These are phyloP conservation scores for Actias luna DNA, from an alignment of 2,888 invertebrate species.

Conservation along the genomic window DNA sequence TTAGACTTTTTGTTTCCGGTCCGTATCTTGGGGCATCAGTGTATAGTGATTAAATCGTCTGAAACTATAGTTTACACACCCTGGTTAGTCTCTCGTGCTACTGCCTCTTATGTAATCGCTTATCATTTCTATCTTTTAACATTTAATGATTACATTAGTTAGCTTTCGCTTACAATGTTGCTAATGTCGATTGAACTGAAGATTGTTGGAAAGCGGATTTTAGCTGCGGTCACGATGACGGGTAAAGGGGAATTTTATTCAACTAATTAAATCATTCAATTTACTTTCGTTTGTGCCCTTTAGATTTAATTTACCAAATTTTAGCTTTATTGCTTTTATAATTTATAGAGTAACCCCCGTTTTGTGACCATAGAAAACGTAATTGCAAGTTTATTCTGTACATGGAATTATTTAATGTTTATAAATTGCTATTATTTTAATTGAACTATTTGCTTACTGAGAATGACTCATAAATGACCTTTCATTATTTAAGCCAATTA, in stretches of 20 bases:
- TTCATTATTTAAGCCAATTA: conserved; percentile 41
- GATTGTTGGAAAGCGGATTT: conserved; percentile 11
- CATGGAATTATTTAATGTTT: too few relatives aligned
- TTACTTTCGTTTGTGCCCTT: background rate
- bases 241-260: background rate
- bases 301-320: too few relatives aligned
- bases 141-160: conserved; percentile 8
- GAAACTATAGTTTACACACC: conserved; percentile 43
- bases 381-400: too few relatives aligned
- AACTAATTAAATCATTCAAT: background rate
- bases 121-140: conserved; percentile 1
- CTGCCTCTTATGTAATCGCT: conserved; percentile 10
- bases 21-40: conserved; percentile 39
- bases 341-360: too few relatives aligned
- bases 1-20: conserved; percentile 39
- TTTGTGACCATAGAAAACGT: too few relatives aligned
- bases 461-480: conserved; percentile 23
- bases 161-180: conserved; percentile 5
- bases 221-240: conserved; percentile 5
- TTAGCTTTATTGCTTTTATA: too few relatives aligned
- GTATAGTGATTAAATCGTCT: conserved; percentile 39
- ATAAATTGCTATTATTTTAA: background rate
- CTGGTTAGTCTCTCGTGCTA: conserved; percentile 26
- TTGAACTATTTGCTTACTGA: conserved; percentile 8
- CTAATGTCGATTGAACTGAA: conserved; percentile 9